phyloP scores from a whole-genome alignment of 2,888 invertebrate genomes.

The Drosophila anomelani region DNA sequence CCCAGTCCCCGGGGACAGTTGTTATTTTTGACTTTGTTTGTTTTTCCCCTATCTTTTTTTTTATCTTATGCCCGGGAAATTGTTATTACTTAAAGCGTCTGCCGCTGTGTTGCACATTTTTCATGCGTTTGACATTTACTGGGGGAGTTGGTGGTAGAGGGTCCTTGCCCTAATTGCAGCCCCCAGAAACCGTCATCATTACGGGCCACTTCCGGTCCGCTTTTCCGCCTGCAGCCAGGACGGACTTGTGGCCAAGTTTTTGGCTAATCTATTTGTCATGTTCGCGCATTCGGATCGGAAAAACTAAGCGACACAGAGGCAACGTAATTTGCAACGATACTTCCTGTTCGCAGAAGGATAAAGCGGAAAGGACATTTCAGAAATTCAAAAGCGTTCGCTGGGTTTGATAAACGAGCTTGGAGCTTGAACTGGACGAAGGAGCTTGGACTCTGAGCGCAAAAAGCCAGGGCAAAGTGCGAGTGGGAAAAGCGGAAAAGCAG shows the following conservation, averaged over 20 bases:
- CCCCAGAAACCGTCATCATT: slow-evolving; percentile 39
- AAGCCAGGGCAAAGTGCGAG: slow-evolving; percentile 12
- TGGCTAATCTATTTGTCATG: slow-evolving; percentile 76
- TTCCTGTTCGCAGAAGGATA: slow-evolving; percentile 41
- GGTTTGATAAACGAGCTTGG: slow-evolving; percentile 74
- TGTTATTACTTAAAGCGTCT: slow-evolving; percentile 50
- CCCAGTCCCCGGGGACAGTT: slow-evolving; percentile 1
- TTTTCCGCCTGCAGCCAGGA: background rate
- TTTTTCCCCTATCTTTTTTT: background rate
- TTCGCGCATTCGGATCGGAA: slow-evolving; percentile 57
- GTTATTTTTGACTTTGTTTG: slow-evolving; percentile 57
- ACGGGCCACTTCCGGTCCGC: slow-evolving; percentile 31
- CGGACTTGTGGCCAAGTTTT: slow-evolving; percentile 39
- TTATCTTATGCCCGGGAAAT: slow-evolving; percentile 35
- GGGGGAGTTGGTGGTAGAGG: too few relatives aligned
- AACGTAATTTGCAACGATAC: slow-evolving; percentile 77
- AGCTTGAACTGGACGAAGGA: slow-evolving; percentile 9
- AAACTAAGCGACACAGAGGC: slow-evolving; percentile 64
- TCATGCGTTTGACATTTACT: slow-evolving; percentile 72
- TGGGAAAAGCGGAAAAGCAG: background rate
- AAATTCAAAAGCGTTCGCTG: slow-evolving; percentile 78
- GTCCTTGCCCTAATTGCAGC: slow-evolving; percentile 36
- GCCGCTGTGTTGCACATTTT: slow-evolving; percentile 53
- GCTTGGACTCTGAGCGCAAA: slow-evolving; percentile 34
- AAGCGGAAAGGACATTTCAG: slow-evolving; percentile 76